These are phyloP conservation scores for Tetramorium bicarinatum DNA, from an alignment of 2,888 invertebrate species.

Conservation along the genomic window DNA sequence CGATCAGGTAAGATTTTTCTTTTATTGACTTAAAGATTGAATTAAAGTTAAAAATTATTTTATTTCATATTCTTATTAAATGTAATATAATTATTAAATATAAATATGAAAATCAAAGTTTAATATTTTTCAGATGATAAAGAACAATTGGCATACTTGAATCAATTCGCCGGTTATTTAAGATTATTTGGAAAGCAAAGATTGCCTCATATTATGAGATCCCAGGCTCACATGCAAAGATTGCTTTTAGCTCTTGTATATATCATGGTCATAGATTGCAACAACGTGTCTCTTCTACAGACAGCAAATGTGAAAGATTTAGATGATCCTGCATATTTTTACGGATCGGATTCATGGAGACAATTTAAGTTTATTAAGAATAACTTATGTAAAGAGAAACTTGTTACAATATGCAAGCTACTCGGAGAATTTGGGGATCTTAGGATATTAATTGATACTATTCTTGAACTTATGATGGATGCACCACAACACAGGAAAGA, in stretches of 20 bases:
- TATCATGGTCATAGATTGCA: conserved; percentile 87
- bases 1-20: conserved; percentile 81
- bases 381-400: conserved; percentile 85
- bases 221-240: conserved; percentile 87
- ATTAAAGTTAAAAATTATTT: conserved; percentile 14
- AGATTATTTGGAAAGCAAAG: conserved; percentile 88
- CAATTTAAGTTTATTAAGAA: conserved; percentile 89
- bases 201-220: conserved; percentile 88
- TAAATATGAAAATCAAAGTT: conserved; percentile 4
- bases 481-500: conserved; percentile 88
- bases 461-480: conserved; percentile 88
- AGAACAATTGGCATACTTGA: conserved; percentile 89
- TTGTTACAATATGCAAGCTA: conserved; percentile 88
- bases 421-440: conserved; percentile 88
- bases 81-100: conserved; percentile 9
- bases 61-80: conserved; percentile 8
- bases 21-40: no score
- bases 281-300: conserved; percentile 87
- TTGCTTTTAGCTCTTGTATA: conserved; percentile 88
- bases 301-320: conserved; percentile 87
- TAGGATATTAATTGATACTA: conserved; percentile 88
- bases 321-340: conserved; percentile 82
- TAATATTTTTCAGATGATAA: conserved; percentile 86
- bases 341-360: conserved; percentile 88
- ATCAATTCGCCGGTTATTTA: conserved; percentile 90